A percentile compares a stretch with the other conserved stretches of the same genome.
phyloP scores from a whole-genome alignment of 2,888 invertebrate species.

The Phalera bucephala region DNA sequence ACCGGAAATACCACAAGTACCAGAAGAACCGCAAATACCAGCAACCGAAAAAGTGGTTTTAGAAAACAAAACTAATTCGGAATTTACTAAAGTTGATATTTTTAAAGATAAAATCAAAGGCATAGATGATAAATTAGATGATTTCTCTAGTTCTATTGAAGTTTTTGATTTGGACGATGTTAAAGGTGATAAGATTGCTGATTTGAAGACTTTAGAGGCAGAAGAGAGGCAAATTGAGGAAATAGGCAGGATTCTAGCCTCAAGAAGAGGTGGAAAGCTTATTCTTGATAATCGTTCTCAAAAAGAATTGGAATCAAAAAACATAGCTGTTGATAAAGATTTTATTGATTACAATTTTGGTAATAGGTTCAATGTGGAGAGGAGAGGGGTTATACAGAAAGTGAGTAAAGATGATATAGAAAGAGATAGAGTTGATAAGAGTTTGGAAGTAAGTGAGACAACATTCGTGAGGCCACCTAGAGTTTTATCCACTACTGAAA shows the following conservation, averaged over 20 bases:
- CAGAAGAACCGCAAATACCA: conserved; percentile 22
- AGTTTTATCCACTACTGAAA: conserved; percentile 67
- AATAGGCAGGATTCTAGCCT: conserved; percentile 70
- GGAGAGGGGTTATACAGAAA: conserved; percentile 65
- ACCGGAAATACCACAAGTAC: background rate
- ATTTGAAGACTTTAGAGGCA: conserved; percentile 69
- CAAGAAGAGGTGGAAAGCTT: conserved; percentile 62
- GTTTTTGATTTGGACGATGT: conserved; percentile 70
- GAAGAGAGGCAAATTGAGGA: conserved; percentile 79
- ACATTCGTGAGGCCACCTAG: conserved; percentile 70
- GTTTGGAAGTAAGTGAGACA: conserved; percentile 75
- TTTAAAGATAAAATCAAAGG: conserved; percentile 59
- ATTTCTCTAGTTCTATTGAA: conserved; percentile 70
- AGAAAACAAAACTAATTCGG: conserved; percentile 47
- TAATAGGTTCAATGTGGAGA: conserved; percentile 61
- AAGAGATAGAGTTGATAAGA: conserved; percentile 60
- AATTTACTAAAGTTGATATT: conserved; percentile 40
- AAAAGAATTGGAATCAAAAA: conserved; percentile 65
- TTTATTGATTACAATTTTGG: conserved; percentile 64
- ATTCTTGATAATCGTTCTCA: conserved; percentile 69
- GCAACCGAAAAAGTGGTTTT: conserved; percentile 25
- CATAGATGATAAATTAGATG: conserved; percentile 70
- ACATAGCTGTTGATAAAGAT: conserved; percentile 65
- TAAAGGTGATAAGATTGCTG: conserved; percentile 57
- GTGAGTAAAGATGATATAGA: conserved; percentile 73